These are phyloP conservation scores for Drosophila triauraria DNA, from an alignment of 1,140 invertebrate species.

Conservation along the genomic window DNA sequence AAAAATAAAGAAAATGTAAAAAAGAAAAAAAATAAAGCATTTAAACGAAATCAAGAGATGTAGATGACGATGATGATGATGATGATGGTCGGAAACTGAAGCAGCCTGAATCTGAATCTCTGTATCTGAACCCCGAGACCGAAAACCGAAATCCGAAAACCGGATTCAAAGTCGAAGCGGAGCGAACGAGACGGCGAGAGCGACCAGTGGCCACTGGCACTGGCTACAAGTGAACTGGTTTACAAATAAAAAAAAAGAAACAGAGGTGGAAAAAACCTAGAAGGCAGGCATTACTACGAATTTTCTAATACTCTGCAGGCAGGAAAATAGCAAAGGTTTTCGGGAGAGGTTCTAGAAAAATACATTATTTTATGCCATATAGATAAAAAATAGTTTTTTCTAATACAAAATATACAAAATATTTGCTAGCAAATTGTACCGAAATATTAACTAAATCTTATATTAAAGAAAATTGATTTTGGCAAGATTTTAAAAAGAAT, in stretches of 20 bases:
- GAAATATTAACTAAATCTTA: too few species aligned
- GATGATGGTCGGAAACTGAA: slow-evolving; percentile 44
- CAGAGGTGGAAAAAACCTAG: slow-evolving; percentile 31
- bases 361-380: too few species aligned
- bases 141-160: slow-evolving; percentile 59
- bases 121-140: slow-evolving; percentile 48
- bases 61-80: slow-evolving; percentile 65
- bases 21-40: slow-evolving; percentile 64
- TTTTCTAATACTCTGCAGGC: slow-evolving; percentile 1
- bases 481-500: too few species aligned
- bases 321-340: background rate
- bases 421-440: background rate
- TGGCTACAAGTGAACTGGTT: slow-evolving; percentile 84
- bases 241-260: slow-evolving; percentile 64
- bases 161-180: slow-evolving; percentile 74
- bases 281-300: background rate
- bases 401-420: background rate
- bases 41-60: slow-evolving; percentile 78
- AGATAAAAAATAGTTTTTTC: too few species aligned
- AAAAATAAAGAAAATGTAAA: slow-evolving; percentile 25
- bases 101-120: slow-evolving; percentile 25
- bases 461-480: too few species aligned
- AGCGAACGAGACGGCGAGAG: slow-evolving; percentile 47
- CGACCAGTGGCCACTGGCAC: slow-evolving; percentile 76
- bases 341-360: too few species aligned